These are phyloP conservation scores for Acanthurus tractus DNA, from an alignment of 2,797 vertebrate species.

Conservation along the genomic window DNA sequence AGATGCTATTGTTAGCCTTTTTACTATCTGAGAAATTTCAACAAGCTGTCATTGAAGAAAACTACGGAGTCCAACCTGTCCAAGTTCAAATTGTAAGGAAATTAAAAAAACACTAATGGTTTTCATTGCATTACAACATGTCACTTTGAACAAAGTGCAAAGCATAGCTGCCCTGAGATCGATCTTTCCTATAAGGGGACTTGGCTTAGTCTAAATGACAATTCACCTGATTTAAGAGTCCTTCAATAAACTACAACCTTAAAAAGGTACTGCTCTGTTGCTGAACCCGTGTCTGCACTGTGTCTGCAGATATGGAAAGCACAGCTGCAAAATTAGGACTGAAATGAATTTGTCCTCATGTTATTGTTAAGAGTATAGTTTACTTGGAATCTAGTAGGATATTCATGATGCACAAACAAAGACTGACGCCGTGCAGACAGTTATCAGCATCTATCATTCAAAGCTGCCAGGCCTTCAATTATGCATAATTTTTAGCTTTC, in stretches of 20 bases:
- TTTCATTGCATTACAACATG: slow-evolving; percentile 8
- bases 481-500: too few relatives aligned
- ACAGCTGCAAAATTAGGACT: background rate
- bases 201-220: background rate
- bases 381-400: too few relatives aligned
- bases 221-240: slow-evolving; percentile 1
- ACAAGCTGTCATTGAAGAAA: slow-evolving; percentile 14
- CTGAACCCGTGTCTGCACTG: slow-evolving; percentile 4
- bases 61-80: background rate
- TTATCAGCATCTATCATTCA: too few relatives aligned
- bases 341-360: background rate
- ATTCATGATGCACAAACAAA: too few relatives aligned
- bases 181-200: background rate
- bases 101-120: background rate
- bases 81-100: background rate
- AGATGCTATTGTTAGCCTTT: slow-evolving; percentile 6
- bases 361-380: too few relatives aligned
- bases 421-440: too few relatives aligned
- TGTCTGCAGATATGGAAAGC: background rate
- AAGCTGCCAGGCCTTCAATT: too few relatives aligned
- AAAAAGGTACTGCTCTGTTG: background rate
- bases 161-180: slow-evolving; percentile 1
- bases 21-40: background rate
- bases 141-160: background rate
- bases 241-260: background rate